These are phyloP conservation scores for Hyposoter didymator DNA, from an alignment of 2,888 invertebrate species.

Conservation along the genomic window DNA sequence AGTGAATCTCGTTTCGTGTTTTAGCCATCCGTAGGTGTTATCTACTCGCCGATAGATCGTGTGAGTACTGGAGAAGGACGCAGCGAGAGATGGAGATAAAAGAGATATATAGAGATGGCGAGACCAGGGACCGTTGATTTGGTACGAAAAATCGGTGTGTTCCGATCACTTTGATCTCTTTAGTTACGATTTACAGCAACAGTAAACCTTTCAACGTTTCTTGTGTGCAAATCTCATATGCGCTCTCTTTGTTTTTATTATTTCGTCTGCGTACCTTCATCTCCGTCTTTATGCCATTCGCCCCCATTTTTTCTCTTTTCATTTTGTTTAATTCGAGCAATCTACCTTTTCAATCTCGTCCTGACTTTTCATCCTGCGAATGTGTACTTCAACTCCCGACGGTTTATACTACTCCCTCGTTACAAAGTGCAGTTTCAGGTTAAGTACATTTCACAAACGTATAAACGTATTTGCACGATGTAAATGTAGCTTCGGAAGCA, in stretches of 20 bases:
- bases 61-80: not conserved
- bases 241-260: not conserved
- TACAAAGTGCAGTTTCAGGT: not conserved
- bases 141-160: slow-evolving; percentile 29
- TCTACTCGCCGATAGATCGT: not conserved
- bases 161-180: slow-evolving; percentile 53
- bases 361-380: not conserved
- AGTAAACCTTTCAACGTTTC: slow-evolving; percentile 25
- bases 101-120: not conserved
- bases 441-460: not conserved
- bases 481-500: not conserved
- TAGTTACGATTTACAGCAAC: slow-evolving; percentile 2
- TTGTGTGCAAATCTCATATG: slow-evolving; percentile 26
- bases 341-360: slow-evolving; percentile 6
- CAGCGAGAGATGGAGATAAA: not conserved
- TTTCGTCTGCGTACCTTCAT: not conserved
- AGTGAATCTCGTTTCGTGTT: slow-evolving; percentile 8
- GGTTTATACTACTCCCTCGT: slow-evolving; percentile 12
- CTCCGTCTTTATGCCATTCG: not conserved
- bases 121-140: slow-evolving; percentile 21
- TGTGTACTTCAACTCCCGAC: slow-evolving; percentile 29
- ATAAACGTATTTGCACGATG: slow-evolving; percentile 7
- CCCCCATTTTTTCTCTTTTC: not conserved
- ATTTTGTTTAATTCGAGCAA: not conserved
- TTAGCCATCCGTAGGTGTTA: not conserved